Percentiles rank a stretch among this genome's conserved stretches.
Conservation (phyloP, 2,888 invertebrate genomes). For the Eupithecia subfuscata region DNA sequence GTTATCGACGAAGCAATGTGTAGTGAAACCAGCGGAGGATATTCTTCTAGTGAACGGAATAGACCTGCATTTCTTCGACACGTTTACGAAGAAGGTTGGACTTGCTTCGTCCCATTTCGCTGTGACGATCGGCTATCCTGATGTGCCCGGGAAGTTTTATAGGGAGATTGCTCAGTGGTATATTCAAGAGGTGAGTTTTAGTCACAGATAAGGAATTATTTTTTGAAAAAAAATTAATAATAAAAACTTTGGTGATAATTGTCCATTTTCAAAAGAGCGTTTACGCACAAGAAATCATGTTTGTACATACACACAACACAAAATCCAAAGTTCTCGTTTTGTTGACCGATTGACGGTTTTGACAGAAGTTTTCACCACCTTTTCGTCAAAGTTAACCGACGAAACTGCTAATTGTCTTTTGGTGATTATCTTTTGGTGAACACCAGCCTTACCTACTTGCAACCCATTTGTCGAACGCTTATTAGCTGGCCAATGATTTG, state of each 20-base stretch:
- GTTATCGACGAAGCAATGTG: conserved; percentile 47
- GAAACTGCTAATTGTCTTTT: too few species aligned
- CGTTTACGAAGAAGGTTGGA: conserved; percentile 49
- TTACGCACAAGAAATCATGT: neutral
- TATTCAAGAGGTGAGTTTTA: conserved; percentile 64
- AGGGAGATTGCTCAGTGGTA: conserved; percentile 58
- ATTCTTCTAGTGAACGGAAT: conserved; percentile 52
- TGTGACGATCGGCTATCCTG: conserved; percentile 57
- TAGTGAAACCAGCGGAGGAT: conserved; percentile 49
- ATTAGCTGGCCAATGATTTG: too few species aligned
- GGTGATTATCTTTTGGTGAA: too few species aligned
- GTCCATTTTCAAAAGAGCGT: neutral
- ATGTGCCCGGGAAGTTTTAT: conserved; percentile 42
- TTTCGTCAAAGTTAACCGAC: too few species aligned
- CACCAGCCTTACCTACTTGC: too few species aligned
- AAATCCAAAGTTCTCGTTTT: too few species aligned
- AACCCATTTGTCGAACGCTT: too few species aligned
- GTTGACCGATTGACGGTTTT: too few species aligned
- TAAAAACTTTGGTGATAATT: neutral
- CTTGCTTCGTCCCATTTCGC: conserved; percentile 49
- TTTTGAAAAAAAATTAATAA: too few species aligned
- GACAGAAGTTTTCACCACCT: too few species aligned
- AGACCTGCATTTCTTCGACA: conserved; percentile 50
- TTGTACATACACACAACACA: too few species aligned
- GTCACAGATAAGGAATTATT: neutral